A percentile compares a stretch with the other conserved stretches of the same genome.
Conservation (phyloP, 2,113 vertebrate genomes). For the Pelecanoides urinatrix region DNA sequence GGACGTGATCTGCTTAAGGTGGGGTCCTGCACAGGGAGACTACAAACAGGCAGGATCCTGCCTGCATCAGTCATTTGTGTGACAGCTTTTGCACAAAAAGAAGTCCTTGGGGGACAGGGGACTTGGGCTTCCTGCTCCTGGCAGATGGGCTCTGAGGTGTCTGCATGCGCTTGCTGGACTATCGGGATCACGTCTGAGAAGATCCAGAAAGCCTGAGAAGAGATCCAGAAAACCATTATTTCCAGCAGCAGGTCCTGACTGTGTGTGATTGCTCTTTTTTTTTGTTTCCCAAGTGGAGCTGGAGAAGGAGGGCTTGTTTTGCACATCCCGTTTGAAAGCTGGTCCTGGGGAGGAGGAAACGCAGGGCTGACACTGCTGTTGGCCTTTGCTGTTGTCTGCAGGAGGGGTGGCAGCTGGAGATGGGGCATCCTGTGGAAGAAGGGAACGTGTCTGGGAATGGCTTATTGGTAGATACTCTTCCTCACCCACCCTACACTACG, state of each 20-base stretch:
- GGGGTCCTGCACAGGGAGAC: background rate
- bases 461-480: background rate
- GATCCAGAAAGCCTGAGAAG: background rate
- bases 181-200: background rate
- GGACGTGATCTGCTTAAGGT: background rate
- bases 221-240: background rate
- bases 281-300: background rate
- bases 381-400: background rate
- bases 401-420: background rate
- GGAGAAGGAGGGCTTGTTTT: background rate
- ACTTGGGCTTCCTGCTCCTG: background rate
- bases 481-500: background rate
- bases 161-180: fast-evolving
- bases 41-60: background rate
- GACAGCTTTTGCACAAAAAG: background rate
- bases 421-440: background rate
- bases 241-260: background rate
- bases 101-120: background rate
- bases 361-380: background rate
- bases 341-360: background rate
- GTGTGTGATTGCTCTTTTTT: background rate
- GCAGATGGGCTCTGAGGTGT: background rate
- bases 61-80: background rate
- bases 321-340: background rate
- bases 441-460: fast-evolving